phyloP scores from a whole-genome alignment of 2,113 vertebrate genomes.

The Saimiri boliviensis region DNA sequence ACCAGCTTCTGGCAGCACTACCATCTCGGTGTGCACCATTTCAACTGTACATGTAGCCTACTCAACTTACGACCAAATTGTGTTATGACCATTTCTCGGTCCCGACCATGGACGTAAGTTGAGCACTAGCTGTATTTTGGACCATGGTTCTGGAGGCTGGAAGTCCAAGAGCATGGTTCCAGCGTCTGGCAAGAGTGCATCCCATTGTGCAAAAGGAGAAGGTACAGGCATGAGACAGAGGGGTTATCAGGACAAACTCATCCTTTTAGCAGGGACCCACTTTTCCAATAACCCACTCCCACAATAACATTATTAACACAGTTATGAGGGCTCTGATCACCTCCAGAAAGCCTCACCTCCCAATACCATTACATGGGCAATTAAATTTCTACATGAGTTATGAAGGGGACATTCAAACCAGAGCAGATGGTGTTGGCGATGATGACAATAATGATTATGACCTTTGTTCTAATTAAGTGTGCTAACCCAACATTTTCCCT shows the following conservation, averaged over 20 bases:
- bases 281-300: neutral
- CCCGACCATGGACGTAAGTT: no score
- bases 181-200: neutral
- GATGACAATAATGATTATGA: neutral
- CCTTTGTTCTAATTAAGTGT: neutral
- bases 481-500: neutral
- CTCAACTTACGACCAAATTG: no score
- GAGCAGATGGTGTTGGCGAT: neutral
- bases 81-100: no score
- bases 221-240: neutral
- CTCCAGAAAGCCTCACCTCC: neutral
- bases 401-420: neutral
- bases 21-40: no score
- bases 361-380: neutral
- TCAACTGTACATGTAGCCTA: no score
- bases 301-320: neutral
- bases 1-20: no score
- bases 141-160: neutral
- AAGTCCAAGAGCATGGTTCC: neutral
- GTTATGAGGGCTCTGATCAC: neutral
- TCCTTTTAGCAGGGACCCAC: neutral
- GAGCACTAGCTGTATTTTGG: neutral
- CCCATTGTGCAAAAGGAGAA: neutral
- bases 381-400: neutral
- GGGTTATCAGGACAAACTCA: neutral